A percentile compares a stretch with the other conserved stretches of the same genome.
These are phyloP conservation scores for Cheilosia scutellata DNA, from an alignment of 2,888 invertebrate species.

Conservation along the genomic window DNA sequence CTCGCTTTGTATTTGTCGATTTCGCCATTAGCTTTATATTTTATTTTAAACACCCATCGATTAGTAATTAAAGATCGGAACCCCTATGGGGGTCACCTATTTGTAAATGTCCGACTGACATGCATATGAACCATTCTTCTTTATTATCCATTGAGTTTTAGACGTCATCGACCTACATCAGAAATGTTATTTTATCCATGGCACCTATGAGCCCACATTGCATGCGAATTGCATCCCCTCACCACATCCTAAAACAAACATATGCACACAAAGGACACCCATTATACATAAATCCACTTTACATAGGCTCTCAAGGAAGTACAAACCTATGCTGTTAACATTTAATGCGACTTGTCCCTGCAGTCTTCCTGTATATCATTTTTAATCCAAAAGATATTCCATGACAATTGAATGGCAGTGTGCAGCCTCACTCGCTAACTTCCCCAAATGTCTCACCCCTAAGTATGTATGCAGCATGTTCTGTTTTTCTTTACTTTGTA, in stretches of 20 bases:
- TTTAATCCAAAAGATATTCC: slow-evolving; percentile 57
- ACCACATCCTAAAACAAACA: background rate
- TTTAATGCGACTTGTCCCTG: slow-evolving; percentile 38
- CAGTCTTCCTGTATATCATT: slow-evolving; percentile 54
- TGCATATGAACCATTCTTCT: too few relatives aligned
- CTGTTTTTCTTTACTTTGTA: slow-evolving; percentile 14
- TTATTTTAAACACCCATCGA: slow-evolving; percentile 67
- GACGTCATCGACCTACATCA: too few relatives aligned
- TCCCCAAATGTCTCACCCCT: background rate
- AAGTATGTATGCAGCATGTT: slow-evolving; percentile 26
- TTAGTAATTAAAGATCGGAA: slow-evolving; percentile 12
- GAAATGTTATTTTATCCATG: too few relatives aligned
- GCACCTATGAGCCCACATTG: too few relatives aligned
- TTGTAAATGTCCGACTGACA: too few relatives aligned
- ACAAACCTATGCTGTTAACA: slow-evolving; percentile 48
- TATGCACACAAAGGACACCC: background rate
- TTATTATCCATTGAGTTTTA: too few relatives aligned
- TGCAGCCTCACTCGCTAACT: slow-evolving; percentile 5
- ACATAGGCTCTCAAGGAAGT: slow-evolving; percentile 58
- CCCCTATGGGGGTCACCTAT: too few relatives aligned
- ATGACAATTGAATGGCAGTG: slow-evolving; percentile 65
- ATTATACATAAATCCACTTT: slow-evolving; percentile 61
- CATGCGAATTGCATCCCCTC: too few relatives aligned
- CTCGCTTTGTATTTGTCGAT: slow-evolving; percentile 52
- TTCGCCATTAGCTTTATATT: slow-evolving; percentile 53